Conservation (phyloP, 1,140 invertebrate genomes). For the Bombus ignitus region DNA sequence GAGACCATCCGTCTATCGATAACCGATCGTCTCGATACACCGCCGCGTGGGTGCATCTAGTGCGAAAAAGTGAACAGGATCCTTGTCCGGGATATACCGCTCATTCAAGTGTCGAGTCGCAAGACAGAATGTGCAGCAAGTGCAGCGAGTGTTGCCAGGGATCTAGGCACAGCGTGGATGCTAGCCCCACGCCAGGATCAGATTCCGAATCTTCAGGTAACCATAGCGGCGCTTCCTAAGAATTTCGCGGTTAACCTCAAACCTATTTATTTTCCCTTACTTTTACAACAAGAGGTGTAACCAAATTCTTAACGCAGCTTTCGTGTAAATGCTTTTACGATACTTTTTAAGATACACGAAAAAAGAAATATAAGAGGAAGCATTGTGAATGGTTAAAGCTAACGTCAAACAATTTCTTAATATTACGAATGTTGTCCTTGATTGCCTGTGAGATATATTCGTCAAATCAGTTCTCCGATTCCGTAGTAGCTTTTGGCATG, state of each 20-base stretch:
- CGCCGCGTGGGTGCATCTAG: constrained; percentile 18
- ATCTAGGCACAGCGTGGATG: constrained; percentile 78
- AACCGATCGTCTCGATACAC: constrained; percentile 23
- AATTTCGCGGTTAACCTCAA: background rate
- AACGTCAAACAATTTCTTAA: no score
- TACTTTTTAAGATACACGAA: no score
- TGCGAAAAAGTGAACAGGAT: background rate
- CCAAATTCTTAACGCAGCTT: no score
- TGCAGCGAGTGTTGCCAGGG: constrained; percentile 82
- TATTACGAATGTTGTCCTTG: no score
- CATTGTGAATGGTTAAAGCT: no score
- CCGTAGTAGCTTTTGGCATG: no score
- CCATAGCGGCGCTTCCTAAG: background rate
- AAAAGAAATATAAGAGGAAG: no score
- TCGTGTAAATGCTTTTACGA: no score
- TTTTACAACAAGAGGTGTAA: no score
- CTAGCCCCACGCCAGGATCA: constrained; percentile 78
- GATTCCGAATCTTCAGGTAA: constrained; percentile 80
- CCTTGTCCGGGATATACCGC: background rate
- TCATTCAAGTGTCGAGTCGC: background rate
- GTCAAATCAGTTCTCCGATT: no score
- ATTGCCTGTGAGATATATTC: no score
- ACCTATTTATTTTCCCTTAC: no score
- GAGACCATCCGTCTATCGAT: constrained; percentile 39
- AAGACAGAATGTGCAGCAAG: constrained; percentile 80